These are phyloP conservation scores for Chaenogobius annularis DNA, from an alignment of 2,113 vertebrate genomes.

Conservation along the genomic window DNA sequence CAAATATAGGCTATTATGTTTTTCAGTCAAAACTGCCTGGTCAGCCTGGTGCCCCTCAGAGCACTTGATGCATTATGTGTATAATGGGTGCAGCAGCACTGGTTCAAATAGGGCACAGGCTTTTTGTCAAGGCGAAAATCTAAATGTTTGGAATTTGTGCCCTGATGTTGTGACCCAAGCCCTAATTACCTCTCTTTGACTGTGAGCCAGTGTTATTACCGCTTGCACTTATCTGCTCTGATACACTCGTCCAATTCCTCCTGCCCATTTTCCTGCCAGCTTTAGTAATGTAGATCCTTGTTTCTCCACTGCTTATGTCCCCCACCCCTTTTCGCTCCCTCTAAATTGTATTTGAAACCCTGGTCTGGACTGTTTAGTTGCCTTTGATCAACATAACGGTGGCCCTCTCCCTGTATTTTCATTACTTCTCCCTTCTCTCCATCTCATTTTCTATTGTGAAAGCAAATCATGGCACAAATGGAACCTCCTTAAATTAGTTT, in stretches of 20 bases:
- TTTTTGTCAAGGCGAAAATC: background rate
- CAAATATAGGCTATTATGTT: too few relatives aligned
- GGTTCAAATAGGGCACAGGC: too few relatives aligned
- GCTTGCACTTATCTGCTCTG: constrained; percentile 1
- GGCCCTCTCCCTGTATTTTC: constrained; percentile 21
- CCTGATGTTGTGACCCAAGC: background rate
- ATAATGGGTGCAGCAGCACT: too few relatives aligned
- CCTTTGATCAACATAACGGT: constrained; percentile 53
- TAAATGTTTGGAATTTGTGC: background rate
- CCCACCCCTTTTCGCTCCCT: constrained; percentile 24
- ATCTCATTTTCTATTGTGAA: constrained; percentile 17
- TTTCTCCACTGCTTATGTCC: constrained; percentile 47
- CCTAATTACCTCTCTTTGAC: background rate
- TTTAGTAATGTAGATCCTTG: constrained; percentile 24
- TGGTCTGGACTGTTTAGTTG: constrained; percentile 39
- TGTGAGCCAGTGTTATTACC: background rate
- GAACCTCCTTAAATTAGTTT: constrained; percentile 33
- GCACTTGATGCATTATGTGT: too few relatives aligned
- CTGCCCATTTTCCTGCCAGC: constrained; percentile 19
- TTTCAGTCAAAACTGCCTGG: too few relatives aligned
- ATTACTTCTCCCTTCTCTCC: background rate
- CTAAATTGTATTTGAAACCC: constrained; percentile 38
- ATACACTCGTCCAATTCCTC: background rate
- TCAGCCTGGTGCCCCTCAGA: too few relatives aligned
- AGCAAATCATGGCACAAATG: constrained; percentile 38